Conservation (phyloP, 2,113 vertebrate genomes). For the Pteronura brasiliensis region DNA sequence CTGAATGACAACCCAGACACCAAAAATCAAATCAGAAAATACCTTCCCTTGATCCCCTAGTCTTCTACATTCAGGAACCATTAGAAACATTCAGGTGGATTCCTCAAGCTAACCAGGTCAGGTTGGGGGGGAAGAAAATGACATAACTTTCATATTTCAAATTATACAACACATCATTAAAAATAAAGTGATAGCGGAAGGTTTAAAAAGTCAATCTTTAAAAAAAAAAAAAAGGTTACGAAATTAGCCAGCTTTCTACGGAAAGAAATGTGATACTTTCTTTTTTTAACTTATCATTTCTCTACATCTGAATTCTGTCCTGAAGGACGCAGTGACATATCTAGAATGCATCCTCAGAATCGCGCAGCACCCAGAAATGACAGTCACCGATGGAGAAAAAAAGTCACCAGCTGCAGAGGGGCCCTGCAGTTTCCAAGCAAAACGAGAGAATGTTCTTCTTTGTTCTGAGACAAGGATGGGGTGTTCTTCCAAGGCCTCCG, state of each 20-base stretch:
- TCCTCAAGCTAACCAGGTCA: not conserved
- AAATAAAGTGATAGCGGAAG: constrained; percentile 32
- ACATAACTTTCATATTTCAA: not conserved
- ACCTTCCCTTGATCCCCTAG: not conserved
- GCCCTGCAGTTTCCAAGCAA: constrained; percentile 40
- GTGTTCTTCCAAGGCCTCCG: constrained; percentile 46
- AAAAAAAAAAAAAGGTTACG: constrained; percentile 43
- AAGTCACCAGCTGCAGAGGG: constrained; percentile 53
- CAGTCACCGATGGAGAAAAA: constrained; percentile 35
- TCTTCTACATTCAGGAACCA: not conserved
- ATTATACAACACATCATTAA: not conserved
- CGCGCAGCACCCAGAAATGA: constrained; percentile 53
- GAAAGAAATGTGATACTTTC: constrained; percentile 36
- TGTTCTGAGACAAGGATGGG: constrained; percentile 44
- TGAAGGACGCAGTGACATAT: constrained; percentile 66
- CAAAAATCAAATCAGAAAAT: constrained; percentile 23
- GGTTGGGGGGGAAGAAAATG: not conserved
- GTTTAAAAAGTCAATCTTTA: constrained; percentile 48
- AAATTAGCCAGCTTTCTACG: constrained; percentile 54
- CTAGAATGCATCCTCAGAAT: constrained; percentile 67
- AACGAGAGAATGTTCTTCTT: constrained; percentile 35
- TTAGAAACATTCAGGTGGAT: not conserved
- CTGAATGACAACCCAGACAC: constrained; percentile 8
- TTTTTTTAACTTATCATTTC: constrained; percentile 60
- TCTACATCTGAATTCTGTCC: constrained; percentile 50